Percentiles rank a stretch among this genome's conserved stretches.
Conservation (phyloP, 2,113 vertebrate genomes). For the Etheostoma cragini region DNA sequence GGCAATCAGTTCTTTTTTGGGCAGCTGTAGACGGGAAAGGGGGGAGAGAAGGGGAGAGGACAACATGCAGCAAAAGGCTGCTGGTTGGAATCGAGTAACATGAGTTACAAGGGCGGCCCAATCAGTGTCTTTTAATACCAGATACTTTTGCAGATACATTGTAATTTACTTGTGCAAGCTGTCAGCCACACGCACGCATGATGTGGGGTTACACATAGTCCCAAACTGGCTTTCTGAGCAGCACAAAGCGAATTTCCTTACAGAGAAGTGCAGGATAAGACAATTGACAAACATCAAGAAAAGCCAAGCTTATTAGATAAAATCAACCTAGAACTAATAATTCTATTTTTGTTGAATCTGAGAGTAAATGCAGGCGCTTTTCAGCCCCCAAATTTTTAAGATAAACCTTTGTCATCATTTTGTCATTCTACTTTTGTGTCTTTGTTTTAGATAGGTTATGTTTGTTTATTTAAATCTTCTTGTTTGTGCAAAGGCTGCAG, state of each 20-base stretch:
- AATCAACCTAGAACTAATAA: not conserved
- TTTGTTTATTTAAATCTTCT: not conserved
- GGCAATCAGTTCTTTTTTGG: slow-evolving; percentile 10
- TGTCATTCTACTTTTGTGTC: not conserved
- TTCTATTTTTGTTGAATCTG: not conserved
- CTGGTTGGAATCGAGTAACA: no score
- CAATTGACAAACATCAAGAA: not conserved
- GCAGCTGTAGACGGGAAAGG: no score
- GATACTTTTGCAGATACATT: slow-evolving; percentile 1
- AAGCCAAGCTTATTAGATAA: not conserved
- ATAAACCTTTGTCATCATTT: no score
- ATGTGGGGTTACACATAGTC: no score
- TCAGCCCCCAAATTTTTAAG: no score
- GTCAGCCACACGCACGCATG: not conserved
- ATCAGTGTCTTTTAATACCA: not conserved
- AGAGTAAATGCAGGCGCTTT: not conserved
- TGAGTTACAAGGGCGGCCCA: no score
- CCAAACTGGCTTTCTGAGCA: not conserved
- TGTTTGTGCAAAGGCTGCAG: not conserved
- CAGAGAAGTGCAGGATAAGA: not conserved
- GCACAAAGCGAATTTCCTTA: not conserved
- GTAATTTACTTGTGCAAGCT: not conserved
- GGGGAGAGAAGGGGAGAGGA: no score
- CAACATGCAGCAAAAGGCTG: no score
- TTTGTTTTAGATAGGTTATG: not conserved